Evolutionary conservation across 2,113 vertebrate genomes (phyloP).

Genomic region (Grantiella picta): DNA sequence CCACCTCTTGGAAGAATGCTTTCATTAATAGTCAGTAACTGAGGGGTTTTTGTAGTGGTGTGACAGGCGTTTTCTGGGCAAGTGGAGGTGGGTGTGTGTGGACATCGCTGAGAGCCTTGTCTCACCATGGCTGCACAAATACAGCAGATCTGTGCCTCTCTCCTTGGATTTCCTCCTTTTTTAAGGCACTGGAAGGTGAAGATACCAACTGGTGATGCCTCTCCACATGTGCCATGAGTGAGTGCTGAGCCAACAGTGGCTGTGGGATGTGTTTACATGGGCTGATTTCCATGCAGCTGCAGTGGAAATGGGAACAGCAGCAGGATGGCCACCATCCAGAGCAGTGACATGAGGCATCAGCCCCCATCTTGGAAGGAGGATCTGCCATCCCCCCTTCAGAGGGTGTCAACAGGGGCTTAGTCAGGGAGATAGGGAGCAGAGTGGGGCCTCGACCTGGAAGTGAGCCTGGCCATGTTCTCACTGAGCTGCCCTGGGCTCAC

Average conservation of each 20-base stretch:
- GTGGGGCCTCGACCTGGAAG: not conserved
- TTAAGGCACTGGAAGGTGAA: not conserved
- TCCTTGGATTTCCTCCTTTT: not conserved
- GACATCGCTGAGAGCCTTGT: not conserved
- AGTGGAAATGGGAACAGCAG: not conserved
- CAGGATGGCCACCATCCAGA: not conserved
- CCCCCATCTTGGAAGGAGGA: not conserved
- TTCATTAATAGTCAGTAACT: not conserved
- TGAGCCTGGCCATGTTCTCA: not conserved
- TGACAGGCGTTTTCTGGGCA: conserved; percentile 13
- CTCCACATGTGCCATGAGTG: accelerated
- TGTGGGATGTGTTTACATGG: accelerated
- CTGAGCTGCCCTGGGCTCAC: not conserved
- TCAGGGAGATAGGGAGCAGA: not conserved
- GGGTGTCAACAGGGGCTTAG: not conserved
- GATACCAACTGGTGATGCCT: not conserved
- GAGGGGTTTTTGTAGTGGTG: not conserved
- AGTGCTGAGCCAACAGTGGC: not conserved
- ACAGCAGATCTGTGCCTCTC: not conserved
- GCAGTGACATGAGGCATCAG: not conserved
- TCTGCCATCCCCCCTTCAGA: not conserved
- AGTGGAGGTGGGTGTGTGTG: not conserved
- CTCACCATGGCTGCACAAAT: not conserved
- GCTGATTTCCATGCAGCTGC: not conserved
- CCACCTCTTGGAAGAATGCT: not conserved